Base-by-base conservation (phyloP, 2,888 invertebrate genomes). In the Sinohyriopsis cumingii region DNA sequence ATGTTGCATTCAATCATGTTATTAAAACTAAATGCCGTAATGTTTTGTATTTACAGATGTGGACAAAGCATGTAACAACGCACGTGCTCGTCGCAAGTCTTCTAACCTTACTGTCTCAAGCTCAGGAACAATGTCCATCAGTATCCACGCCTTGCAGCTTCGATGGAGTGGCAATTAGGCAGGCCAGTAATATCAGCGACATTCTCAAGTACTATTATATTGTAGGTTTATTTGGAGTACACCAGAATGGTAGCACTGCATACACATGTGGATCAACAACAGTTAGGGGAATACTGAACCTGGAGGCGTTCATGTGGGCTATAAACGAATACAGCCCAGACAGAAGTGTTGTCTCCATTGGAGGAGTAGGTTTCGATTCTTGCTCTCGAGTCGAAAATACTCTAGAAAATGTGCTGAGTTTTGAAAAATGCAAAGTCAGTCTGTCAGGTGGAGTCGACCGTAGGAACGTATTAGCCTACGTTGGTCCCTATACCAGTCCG, bases 221-320 rank as follows among this genome's bases (percentile, higher is more conserved):
- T n/a, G 86, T 84, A 7, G 86, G 84, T 3, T 65, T 87, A 63
- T 86, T 87, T 70, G 83, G 82, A 18, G 77, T 87, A n/a, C 85
- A 80, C 59, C 65, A 81, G 3, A 59, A 67, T 15, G 85, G 84
- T 0, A 7, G 20, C 0, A 69, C 75, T 55, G 81, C 82, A 0
- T 82, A 80, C 59, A 59, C 65, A 1, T 86, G 86, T 64, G 77
- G 81, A 1, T 65, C 65, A 5, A 73, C 86, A 20, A 71, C 81
- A 9, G 61, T 77, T 4, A 67, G 78, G 5, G 88, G 88, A 3
- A 76, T 90, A 59, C 84, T 89, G 63, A 86, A 87, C 63, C 69
- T 88, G 28, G 88, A 90, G 77, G 90, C 90, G 6, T 89, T 90
- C 72, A 81, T 90, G 22, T 90, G 90, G 90, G 88, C 88, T 0